Conservation (phyloP, 1,140 invertebrate species). For the Ganaspis sp. region DNA sequence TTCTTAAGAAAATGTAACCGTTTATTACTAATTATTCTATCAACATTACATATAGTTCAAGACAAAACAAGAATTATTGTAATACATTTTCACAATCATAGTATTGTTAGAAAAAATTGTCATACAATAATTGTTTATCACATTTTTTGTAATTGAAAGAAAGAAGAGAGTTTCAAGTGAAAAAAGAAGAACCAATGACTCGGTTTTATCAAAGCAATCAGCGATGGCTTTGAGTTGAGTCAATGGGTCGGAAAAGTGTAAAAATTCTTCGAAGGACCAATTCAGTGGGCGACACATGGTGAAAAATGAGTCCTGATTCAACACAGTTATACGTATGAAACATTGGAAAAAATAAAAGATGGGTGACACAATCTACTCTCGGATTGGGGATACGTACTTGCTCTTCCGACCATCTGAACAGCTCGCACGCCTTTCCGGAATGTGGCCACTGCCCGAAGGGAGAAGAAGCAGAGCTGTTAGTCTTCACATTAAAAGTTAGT, state of each 20-base stretch:
- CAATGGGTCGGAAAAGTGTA: conserved; percentile 9
- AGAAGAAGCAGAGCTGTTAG: conserved; percentile 76
- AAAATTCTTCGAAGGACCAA: conserved; percentile 26
- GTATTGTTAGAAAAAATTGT: too few relatives aligned
- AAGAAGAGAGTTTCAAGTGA: background rate
- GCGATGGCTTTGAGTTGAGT: background rate
- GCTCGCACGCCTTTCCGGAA: conserved; percentile 99
- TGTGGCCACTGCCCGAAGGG: conserved; percentile 91
- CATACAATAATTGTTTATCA: too few relatives aligned
- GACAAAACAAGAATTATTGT: too few relatives aligned
- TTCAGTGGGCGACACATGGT: conserved; percentile 9
- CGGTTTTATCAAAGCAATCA: conserved; percentile 8
- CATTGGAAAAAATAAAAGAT: conserved; percentile 58
- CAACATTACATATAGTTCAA: too few relatives aligned
- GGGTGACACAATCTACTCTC: conserved; percentile 72
- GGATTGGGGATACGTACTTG: conserved; percentile 90
- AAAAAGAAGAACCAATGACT: conserved; percentile 1
- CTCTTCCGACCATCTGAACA: conserved; percentile 97
- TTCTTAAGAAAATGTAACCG: too few relatives aligned
- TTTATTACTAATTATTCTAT: too few relatives aligned
- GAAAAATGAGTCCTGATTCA: conserved; percentile 32
- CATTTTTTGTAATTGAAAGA: too few relatives aligned
- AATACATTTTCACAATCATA: too few relatives aligned
- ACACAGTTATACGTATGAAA: conserved; percentile 48
- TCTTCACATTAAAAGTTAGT: conserved; percentile 72